These are phyloP conservation scores for Oxygymnocypris stewartii DNA, from an alignment of 2,113 vertebrate genomes.

Conservation along the genomic window DNA sequence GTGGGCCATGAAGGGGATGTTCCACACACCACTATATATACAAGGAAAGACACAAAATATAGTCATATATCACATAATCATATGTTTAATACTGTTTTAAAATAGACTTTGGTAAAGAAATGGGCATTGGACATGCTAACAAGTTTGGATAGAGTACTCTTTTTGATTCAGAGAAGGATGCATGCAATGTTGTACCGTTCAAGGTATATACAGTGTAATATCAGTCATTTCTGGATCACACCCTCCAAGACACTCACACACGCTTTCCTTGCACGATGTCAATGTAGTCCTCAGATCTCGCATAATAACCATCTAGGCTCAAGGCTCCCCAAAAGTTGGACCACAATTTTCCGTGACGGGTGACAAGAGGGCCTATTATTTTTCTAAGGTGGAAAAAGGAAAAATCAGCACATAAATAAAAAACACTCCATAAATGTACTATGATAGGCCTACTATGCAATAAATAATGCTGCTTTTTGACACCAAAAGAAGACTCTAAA, in stretches of 20 bases:
- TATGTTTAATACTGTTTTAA: neutral
- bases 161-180: neutral
- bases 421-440: neutral
- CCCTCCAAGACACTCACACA: conserved; percentile 81
- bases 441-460: neutral
- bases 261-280: conserved; percentile 95
- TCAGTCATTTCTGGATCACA: neutral
- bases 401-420: conserved; percentile 61
- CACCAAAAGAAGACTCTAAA: neutral
- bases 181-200: too few species aligned
- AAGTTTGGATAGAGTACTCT: neutral
- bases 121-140: neutral
- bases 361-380: conserved; percentile 93
- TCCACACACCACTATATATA: conserved; percentile 88
- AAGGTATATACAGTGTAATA: neutral
- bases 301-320: conserved; percentile 95
- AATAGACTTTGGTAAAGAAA: neutral
- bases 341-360: conserved; percentile 93
- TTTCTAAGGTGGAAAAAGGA: conserved; percentile 77
- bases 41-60: conserved; percentile 52
- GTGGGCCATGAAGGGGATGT: conserved; percentile 94
- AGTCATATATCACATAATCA: neutral
- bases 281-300: conserved; percentile 95
- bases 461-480: neutral
- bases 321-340: conserved; percentile 98